A percentile compares a stretch with the other conserved stretches of the same genome.
Evolutionary conservation across 2,797 vertebrate species (phyloP).

Genomic region (Balearica regulorum): DNA sequence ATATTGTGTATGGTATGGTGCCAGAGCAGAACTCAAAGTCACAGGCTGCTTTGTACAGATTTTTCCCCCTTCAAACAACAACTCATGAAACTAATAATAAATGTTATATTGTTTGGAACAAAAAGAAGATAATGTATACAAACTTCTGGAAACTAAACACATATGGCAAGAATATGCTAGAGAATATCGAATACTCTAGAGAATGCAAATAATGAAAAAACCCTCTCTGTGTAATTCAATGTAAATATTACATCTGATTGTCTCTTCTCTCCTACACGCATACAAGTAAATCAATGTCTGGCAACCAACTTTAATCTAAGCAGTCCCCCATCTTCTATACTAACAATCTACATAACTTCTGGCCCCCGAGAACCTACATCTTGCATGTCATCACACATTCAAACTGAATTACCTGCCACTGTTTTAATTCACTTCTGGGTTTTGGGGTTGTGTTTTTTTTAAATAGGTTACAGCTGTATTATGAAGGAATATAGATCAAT

Average conservation of each 20-base stretch:
- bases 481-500: not conserved
- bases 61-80: not conserved
- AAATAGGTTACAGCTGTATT: not conserved
- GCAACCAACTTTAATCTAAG: not conserved
- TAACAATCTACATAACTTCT: not conserved
- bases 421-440: not conserved
- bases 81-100: not conserved
- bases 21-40: not conserved
- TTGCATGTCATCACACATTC: not conserved
- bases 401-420: not conserved
- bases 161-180: not conserved
- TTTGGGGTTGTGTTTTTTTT: not conserved
- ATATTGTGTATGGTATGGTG: not conserved
- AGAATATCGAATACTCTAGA: not conserved
- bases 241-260: not conserved
- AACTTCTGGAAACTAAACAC: constrained; percentile 32
- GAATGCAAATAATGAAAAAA: not conserved
- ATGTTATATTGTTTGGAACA: not conserved
- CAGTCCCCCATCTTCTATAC: not conserved
- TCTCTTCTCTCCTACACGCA: not conserved
- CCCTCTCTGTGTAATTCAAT: not conserved
- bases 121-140: constrained; percentile 26
- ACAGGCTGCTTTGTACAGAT: not conserved
- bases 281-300: not conserved
- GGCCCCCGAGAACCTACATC: not conserved